Evolutionary conservation across 2,113 vertebrate species (phyloP).

Genomic region (Burhinus oedicnemus): DNA sequence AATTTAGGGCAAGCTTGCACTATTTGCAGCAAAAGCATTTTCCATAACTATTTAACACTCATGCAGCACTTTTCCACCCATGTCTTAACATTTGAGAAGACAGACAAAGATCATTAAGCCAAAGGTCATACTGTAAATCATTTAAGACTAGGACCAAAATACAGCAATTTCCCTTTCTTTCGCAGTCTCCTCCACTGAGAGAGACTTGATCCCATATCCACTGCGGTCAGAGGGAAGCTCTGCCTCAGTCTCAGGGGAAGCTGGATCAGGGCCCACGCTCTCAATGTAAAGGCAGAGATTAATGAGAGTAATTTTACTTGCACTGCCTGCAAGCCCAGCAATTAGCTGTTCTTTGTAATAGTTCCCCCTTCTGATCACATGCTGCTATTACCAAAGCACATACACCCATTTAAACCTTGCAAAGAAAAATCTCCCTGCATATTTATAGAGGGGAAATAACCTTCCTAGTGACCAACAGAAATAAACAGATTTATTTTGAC

Average conservation of each 20-base stretch:
- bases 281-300: not conserved
- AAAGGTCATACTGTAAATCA: not conserved
- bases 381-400: not conserved
- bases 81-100: not conserved
- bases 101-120: no score
- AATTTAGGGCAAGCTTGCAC: no score
- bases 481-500: not conserved
- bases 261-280: accelerated
- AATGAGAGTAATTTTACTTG: not conserved
- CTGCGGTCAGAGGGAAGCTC: not conserved
- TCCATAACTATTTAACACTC: accelerated
- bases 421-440: not conserved
- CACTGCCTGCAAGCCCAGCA: not conserved
- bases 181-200: accelerated
- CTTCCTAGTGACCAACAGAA: not conserved
- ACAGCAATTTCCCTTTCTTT: not conserved
- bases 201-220: accelerated
- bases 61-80: accelerated
- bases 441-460: not conserved
- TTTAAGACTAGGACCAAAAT: not conserved
- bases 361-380: not conserved
- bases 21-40: not conserved
- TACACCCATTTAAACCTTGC: not conserved
- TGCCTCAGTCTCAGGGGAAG: not conserved
- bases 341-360: not conserved